Base-by-base conservation (phyloP, 1,140 invertebrate species). In the Idris sp. region DNA sequence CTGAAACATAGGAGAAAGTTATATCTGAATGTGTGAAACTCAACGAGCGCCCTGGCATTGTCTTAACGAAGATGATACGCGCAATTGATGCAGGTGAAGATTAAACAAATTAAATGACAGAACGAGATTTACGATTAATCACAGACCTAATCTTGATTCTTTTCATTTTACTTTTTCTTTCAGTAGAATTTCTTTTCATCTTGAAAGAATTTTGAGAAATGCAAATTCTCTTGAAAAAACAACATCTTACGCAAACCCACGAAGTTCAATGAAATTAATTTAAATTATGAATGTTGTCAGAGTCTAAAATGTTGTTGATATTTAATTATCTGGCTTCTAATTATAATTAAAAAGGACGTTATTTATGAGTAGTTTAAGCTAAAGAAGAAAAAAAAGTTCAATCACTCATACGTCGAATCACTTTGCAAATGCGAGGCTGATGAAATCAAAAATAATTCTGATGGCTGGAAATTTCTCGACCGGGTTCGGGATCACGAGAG, bases 1-100 rank as follows among this genome's bases (percentile, higher is more conserved):
- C 58, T 72, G 68, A 71, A 77, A 79, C 67, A 61, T 62, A 56
- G 65, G 86, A 86, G 86, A 87, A 87, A 87, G 86, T 87, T 83
- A 79, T n/a, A n/a, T 80, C 76, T 26, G 67, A 78, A 85, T 84
- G 83, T 83, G 82, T 83, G 81, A 84, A 84, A 85, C 77, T 76
- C 72, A 43, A 65, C 61, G 74, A 79, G 62, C 58, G 71, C 61
- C n/a, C 46, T 62, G 49, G 72, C 65, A 85, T 86, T 85, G 80
- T 85, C 64, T 81, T 74, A 4, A 56, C 69, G 72, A 72, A 72
- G 74, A 81, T 77, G 74, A 77, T 73, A 51, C 53, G 49, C 73
- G 61, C 54, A 71, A 76, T 79, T 68, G 76, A 73, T 65, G 35
- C 13, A 59, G 25, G 31, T 35, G n/a, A n/a, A 65, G 61, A 74